Evolutionary conservation across 2,797 vertebrate species (phyloP).

Genomic region (Pteronotus mesoamericanus): DNA sequence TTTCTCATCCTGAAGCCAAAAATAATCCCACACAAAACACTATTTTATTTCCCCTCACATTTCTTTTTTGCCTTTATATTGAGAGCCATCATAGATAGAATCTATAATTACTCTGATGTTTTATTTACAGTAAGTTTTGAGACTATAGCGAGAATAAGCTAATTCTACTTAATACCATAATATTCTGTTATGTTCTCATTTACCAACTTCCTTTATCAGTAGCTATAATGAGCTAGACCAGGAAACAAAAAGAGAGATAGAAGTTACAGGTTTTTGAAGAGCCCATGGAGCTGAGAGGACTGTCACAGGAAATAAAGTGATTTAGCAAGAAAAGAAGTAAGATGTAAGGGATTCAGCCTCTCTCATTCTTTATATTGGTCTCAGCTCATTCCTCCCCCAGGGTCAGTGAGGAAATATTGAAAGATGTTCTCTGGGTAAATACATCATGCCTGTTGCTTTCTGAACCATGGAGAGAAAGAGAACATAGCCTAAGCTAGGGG

Average conservation of each 20-base stretch:
- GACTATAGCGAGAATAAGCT: neutral
- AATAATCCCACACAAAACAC: neutral
- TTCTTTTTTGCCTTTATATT: neutral
- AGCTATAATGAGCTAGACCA: neutral
- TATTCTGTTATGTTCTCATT: neutral
- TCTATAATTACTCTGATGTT: neutral
- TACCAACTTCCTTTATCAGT: neutral
- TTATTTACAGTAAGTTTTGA: neutral
- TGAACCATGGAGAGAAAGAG: neutral
- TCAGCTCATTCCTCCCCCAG: neutral
- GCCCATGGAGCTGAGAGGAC: neutral
- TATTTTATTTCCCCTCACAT: neutral
- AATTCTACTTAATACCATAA: neutral
- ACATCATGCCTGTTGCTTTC: neutral
- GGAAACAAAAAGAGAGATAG: neutral
- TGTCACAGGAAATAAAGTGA: neutral
- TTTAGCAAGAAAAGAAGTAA: neutral
- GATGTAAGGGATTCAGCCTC: neutral
- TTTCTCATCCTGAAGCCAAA: conserved; percentile 43
- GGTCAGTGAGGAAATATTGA: neutral
- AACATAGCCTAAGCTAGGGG: neutral
- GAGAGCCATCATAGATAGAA: neutral
- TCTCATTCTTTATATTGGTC: neutral
- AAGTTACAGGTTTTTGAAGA: neutral
- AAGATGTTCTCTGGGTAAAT: neutral